These are phyloP conservation scores for Rhagonycha fulva DNA, from an alignment of 2,888 invertebrate genomes.

Conservation along the genomic window DNA sequence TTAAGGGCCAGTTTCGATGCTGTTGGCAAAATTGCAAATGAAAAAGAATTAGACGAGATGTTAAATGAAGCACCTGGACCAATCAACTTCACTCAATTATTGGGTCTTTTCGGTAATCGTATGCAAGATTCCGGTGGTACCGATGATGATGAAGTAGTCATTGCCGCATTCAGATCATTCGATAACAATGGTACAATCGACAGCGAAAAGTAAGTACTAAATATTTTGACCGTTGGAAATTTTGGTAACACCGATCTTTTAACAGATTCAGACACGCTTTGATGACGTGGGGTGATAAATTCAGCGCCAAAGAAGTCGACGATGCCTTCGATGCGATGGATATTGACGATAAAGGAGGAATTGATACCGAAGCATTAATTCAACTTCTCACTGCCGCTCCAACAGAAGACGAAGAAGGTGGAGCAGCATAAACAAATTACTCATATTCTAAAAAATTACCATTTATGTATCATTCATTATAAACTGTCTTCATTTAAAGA, in stretches of 20 bases:
- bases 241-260: slow-evolving; percentile 14
- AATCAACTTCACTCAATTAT: slow-evolving; percentile 95
- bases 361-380: slow-evolving; percentile 86
- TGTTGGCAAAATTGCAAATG: slow-evolving; percentile 85
- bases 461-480: slow-evolving; percentile 26
- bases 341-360: slow-evolving; percentile 88
- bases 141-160: slow-evolving; percentile 90
- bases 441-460: slow-evolving; percentile 18
- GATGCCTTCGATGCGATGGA: slow-evolving; percentile 93
- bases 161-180: slow-evolving; percentile 91
- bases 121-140: slow-evolving; percentile 87
- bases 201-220: slow-evolving; percentile 72
- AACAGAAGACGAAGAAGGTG: slow-evolving; percentile 72
- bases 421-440: slow-evolving; percentile 50
- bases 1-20: slow-evolving; percentile 90
- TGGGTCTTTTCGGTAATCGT: slow-evolving; percentile 88
- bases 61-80: slow-evolving; percentile 82
- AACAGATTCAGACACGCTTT: slow-evolving; percentile 82
- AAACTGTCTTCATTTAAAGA: slow-evolving; percentile 18
- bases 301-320: slow-evolving; percentile 84
- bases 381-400: slow-evolving; percentile 86
- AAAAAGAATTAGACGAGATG: slow-evolving; percentile 92
- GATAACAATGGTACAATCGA: slow-evolving; percentile 88
- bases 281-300: slow-evolving; percentile 93
- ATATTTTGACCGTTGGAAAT: background rate